Conservation (phyloP, 2,113 vertebrate genomes). For the Rhadina sibilatrix region DNA sequence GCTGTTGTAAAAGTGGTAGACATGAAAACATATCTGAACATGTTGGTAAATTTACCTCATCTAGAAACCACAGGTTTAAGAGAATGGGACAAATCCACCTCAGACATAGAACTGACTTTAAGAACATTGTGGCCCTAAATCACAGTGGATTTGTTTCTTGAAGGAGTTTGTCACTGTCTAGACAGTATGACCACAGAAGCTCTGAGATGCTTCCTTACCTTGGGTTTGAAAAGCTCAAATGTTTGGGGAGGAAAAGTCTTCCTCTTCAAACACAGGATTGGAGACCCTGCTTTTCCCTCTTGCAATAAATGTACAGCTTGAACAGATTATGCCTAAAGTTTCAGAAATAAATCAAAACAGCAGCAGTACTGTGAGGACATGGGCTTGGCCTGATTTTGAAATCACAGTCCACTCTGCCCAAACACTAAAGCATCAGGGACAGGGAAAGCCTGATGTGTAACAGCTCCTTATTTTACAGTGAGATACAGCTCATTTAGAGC, state of each 20-base stretch:
- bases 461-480: background rate
- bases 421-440: background rate
- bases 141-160: background rate
- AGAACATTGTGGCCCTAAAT: background rate
- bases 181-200: background rate
- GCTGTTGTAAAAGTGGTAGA: background rate
- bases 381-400: background rate
- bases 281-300: background rate
- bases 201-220: background rate
- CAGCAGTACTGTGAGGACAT: background rate
- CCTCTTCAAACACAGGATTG: background rate
- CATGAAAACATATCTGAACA: background rate
- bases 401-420: background rate
- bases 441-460: background rate
- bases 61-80: background rate
- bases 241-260: background rate
- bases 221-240: background rate
- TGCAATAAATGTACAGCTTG: background rate
- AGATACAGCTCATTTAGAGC: constrained; percentile 18
- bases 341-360: background rate
- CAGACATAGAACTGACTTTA: background rate
- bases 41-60: background rate
- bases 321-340: background rate
- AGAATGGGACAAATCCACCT: background rate
- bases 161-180: background rate